A percentile compares a stretch with the other conserved stretches of the same genome.
Evolutionary conservation across 2,888 invertebrate species (phyloP).

Genomic region (Agrochola macilenta): DNA sequence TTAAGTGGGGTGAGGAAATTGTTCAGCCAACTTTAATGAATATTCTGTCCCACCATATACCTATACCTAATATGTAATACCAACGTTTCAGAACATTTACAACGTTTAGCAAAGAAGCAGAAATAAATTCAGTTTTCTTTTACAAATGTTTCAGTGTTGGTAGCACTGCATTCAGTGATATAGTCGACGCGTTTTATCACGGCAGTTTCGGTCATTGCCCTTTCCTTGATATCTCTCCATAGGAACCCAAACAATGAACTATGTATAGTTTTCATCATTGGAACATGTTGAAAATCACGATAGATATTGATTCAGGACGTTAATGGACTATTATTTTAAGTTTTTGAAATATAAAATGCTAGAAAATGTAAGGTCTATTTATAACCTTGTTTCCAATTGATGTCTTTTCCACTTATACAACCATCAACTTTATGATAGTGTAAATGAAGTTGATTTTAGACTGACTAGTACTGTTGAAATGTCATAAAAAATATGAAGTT

Average conservation of each 20-base stretch:
- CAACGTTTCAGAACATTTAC: no score
- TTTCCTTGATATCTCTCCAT: neutral
- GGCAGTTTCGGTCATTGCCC: neutral
- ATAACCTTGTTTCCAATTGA: no score
- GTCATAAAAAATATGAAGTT: no score
- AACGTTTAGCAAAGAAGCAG: no score
- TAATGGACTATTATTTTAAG: neutral
- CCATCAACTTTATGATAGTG: no score
- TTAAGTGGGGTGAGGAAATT: neutral
- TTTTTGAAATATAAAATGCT: neutral
- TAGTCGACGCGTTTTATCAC: neutral
- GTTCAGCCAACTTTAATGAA: neutral
- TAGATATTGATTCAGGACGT: neutral
- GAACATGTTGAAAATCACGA: neutral
- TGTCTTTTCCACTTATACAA: no score
- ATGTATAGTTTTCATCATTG: neutral
- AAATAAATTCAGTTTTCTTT: neutral
- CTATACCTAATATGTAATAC: neutral
- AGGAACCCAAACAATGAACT: neutral
- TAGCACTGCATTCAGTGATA: neutral
- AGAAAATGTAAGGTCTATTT: neutral
- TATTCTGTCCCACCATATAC: neutral
- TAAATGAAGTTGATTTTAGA: no score
- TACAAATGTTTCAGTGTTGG: neutral
- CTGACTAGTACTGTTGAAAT: no score